These are phyloP conservation scores for Hedya salicella DNA, from an alignment of 2,888 invertebrate species.

Conservation along the genomic window DNA sequence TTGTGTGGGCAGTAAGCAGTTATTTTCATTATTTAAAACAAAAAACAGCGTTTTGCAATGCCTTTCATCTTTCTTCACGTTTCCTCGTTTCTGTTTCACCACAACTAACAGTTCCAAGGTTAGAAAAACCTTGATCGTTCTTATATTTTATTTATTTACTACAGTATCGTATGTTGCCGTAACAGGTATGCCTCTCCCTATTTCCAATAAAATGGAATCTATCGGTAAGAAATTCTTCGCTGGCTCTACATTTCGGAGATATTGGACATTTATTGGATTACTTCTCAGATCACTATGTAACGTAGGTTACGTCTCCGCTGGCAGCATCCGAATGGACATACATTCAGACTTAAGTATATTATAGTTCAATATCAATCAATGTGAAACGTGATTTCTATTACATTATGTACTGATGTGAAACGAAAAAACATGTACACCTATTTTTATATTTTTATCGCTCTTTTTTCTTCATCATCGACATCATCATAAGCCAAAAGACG, in stretches of 20 bases:
- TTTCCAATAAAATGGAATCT: slow-evolving; percentile 49
- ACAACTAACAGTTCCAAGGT: neutral
- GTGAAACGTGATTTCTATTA: neutral
- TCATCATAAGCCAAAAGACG: too few species aligned
- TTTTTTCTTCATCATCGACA: too few species aligned
- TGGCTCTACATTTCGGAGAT: slow-evolving; percentile 48
- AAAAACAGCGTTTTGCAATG: slow-evolving; percentile 5
- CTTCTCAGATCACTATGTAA: slow-evolving; percentile 52
- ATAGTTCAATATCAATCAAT: neutral
- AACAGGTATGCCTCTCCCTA: slow-evolving; percentile 37
- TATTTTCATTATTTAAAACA: neutral
- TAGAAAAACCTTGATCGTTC: slow-evolving; percentile 22
- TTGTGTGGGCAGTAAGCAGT: neutral
- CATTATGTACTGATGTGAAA: too few species aligned
- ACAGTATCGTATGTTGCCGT: slow-evolving; percentile 12
- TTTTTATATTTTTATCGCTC: too few species aligned
- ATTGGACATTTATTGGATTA: slow-evolving; percentile 61
- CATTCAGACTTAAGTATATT: neutral
- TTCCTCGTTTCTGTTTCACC: neutral
- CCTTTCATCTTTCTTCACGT: slow-evolving; percentile 8
- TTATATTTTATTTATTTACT: slow-evolving; percentile 23
- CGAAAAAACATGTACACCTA: too few species aligned
- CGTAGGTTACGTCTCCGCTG: slow-evolving; percentile 28
- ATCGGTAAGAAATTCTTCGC: slow-evolving; percentile 46
- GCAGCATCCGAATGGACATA: slow-evolving; percentile 16